Evolutionary conservation across 2,113 vertebrate genomes (phyloP).

Genomic region (Desmodus rotundus): DNA sequence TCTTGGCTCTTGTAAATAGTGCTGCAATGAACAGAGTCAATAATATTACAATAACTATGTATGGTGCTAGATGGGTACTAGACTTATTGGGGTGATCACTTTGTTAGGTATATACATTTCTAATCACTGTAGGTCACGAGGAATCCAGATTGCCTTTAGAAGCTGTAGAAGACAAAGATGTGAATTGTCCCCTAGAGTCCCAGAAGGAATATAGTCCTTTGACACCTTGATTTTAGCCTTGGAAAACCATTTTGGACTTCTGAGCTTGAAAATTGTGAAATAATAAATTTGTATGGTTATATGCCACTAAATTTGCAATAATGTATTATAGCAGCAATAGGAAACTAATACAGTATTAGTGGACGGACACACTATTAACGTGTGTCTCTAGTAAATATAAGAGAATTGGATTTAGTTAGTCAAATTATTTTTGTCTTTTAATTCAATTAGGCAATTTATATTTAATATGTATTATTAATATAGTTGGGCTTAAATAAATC

Average conservation of each 20-base stretch:
- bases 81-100: too few relatives aligned
- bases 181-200: too few relatives aligned
- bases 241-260: background rate
- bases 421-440: background rate
- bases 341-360: background rate
- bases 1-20: background rate
- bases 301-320: background rate
- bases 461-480: background rate
- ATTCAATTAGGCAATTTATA: background rate
- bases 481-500: background rate
- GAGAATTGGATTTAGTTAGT: background rate
- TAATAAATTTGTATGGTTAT: background rate
- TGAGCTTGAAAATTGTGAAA: background rate
- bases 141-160: too few relatives aligned
- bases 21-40: too few relatives aligned
- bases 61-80: too few relatives aligned
- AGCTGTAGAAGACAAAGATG: too few relatives aligned
- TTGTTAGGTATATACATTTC: too few relatives aligned
- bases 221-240: too few relatives aligned
- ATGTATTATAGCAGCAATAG: background rate
- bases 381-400: background rate
- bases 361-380: background rate
- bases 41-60: too few relatives aligned
- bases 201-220: too few relatives aligned
- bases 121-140: too few relatives aligned